Base-by-base conservation (phyloP, 1,140 invertebrate species). In the Calliopsis andreniformis region DNA sequence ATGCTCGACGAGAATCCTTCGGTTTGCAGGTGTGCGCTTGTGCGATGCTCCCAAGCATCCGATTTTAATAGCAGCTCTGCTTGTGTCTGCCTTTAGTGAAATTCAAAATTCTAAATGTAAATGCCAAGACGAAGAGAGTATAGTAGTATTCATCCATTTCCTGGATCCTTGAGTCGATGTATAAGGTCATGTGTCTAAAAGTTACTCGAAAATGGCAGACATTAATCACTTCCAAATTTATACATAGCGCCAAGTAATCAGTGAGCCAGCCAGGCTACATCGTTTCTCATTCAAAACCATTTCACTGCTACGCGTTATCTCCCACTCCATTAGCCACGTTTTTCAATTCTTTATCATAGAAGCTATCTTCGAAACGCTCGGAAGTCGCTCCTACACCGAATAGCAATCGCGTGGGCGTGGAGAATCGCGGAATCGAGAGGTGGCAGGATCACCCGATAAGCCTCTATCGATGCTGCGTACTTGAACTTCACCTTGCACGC, bases 401-500 rank as follows among this genome's bases (percentile, higher is more conserved):
- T 45, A 71, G 30, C 39, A 16, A 63, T 39, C 51, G 23, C 45
- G 80, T 79, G 75, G 76, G 53, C 14, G 73, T 53, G 45, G 28
- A 64, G 16, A 51, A 78, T 73, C 45, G 51, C 16, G 18, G 45
- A 53, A 47, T 71, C 49, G 47, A 32, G 32, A 66, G 28, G 20
- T 30, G 45, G 32, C 64, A 45, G 43, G 78, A 82, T 67, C 47
- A 43, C 18, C 43, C 68, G 79, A 78, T 82, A 82, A 78, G 58
- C 76, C 43, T 20, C n/a, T 78, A 73, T 70, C 72, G 58, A 20
- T 28, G 12, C 35, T 45, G 67, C 30, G 55, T 45, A 42, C 55
- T 32, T 32, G 80, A 58, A 77, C 42, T 28, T 62, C 45, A 32
- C 63, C 61, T 79, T 55, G 69, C 28, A 12, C 39, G 20, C 55